Base-by-base conservation (phyloP, 2,888 invertebrate genomes). In the Epistrophella euchroma region DNA sequence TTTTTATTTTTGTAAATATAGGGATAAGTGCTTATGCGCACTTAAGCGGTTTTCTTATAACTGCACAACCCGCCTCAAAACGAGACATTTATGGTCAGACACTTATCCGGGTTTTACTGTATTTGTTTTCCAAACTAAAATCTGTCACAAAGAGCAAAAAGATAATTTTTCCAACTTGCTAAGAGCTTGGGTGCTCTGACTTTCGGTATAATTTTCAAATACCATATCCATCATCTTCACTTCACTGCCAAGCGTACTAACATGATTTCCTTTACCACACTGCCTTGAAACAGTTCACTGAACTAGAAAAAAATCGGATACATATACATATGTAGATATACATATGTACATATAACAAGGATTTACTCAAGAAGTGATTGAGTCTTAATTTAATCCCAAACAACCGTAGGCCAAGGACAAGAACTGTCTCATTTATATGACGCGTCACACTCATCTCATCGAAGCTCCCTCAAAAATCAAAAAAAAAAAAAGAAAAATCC, bases 261-360 rank as follows among this genome's bases (percentile, higher is more conserved):
- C 22, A 40, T 4, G 17, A 25, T n/a, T 40, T 25, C 22, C 22
- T 58, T 32, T 22, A 0, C 60, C 40, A 43, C 22, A 15, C 60
- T 25, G 1, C n/a, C 13, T 40, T 25, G 37, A 43, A 43, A 62
- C 40, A 62, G 60, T 40, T 40, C 37, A 62, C 40, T 62, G 60
- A 62, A 62, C 60, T 62, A 40, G 60, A 62, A 32, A 35, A 62
- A 62, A 40, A 22, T 62, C 40, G 10, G 43, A 62, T n/a, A n/a
- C n/a, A n/a, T n/a, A n/a, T n/a, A n/a, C n/a, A n/a, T n/a, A n/a
- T n/a, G n/a, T n/a, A n/a, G n/a, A n/a, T n/a, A n/a, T n/a, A n/a
- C n/a, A n/a, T n/a, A n/a, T 22, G 22, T 60, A 60, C n/a, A n/a
- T n/a, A 62, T n/a, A 40, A 62, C 60, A 40, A 62, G n/a, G 15